Conservation (phyloP, 2,888 invertebrate species). For the Perithous albicinctus region DNA sequence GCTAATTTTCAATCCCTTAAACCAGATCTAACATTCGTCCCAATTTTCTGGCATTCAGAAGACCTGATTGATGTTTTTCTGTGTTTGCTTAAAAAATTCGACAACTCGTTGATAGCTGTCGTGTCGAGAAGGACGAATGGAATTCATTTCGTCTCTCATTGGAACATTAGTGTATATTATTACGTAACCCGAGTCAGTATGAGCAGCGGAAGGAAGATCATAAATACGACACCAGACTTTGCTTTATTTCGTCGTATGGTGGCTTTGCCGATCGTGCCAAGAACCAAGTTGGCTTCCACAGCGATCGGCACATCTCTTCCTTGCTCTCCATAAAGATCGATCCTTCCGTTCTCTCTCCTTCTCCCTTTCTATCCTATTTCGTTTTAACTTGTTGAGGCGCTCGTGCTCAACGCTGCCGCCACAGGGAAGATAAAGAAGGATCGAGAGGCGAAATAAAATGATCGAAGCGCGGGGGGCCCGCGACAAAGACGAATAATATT, state of each 20-base stretch:
- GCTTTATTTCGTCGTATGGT: constrained; percentile 45
- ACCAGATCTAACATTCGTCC: too few species aligned
- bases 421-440: constrained; percentile 51
- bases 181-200: constrained; percentile 56
- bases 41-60: background rate
- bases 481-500: constrained; percentile 77
- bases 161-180: constrained; percentile 54
- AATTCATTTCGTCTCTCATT: constrained; percentile 14
- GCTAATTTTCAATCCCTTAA: too few species aligned
- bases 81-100: background rate
- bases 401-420: constrained; percentile 62
- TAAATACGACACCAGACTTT: constrained; percentile 61
- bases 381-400: constrained; percentile 53
- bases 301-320: constrained; percentile 22
- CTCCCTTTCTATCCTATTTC: constrained; percentile 29
- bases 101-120: background rate
- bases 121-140: background rate
- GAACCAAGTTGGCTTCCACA: constrained; percentile 32
- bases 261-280: constrained; percentile 52
- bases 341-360: constrained; percentile 21
- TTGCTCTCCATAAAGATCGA: constrained; percentile 55
- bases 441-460: constrained; percentile 58
- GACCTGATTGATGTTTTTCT: background rate
- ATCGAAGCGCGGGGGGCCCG: constrained; percentile 67
- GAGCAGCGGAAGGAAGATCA: constrained; percentile 53